Evolutionary conservation across 1,140 invertebrate species (phyloP).

Genomic region (Doryteuthis pealeii): DNA sequence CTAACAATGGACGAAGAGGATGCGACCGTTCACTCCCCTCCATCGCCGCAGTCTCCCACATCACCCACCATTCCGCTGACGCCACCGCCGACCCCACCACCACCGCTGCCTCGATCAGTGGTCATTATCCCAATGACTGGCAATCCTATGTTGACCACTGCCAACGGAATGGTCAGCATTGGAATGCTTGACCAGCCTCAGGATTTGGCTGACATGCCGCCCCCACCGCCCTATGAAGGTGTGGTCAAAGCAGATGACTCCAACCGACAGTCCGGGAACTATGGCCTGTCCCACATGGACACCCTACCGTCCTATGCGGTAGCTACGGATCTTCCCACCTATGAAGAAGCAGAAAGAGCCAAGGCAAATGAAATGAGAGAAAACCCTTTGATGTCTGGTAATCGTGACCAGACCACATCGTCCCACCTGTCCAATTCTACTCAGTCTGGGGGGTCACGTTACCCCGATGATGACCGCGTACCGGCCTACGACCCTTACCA

Average conservation of each 20-base stretch:
- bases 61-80: not conserved
- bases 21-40: too few species aligned
- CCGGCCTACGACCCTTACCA: conserved; percentile 1
- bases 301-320: conserved; percentile 80
- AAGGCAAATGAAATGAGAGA: conserved; percentile 66
- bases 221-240: not conserved
- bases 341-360: conserved; percentile 87
- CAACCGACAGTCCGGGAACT: not conserved
- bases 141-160: not conserved
- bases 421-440: not conserved
- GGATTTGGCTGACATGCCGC: not conserved
- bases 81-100: not conserved
- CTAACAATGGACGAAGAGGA: too few species aligned
- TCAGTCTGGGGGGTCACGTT: not conserved
- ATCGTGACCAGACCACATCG: not conserved
- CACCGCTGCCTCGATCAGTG: not conserved
- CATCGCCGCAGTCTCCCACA: too few species aligned
- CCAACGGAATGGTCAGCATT: not conserved
- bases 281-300: not conserved
- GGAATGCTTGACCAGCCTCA: not conserved
- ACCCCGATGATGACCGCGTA: not conserved
- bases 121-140: not conserved
- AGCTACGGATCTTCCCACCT: conserved; percentile 77
- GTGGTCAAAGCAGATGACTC: not conserved
- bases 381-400: not conserved